phyloP scores from a whole-genome alignment of 2,113 vertebrate genomes.

The Charina bottae region DNA sequence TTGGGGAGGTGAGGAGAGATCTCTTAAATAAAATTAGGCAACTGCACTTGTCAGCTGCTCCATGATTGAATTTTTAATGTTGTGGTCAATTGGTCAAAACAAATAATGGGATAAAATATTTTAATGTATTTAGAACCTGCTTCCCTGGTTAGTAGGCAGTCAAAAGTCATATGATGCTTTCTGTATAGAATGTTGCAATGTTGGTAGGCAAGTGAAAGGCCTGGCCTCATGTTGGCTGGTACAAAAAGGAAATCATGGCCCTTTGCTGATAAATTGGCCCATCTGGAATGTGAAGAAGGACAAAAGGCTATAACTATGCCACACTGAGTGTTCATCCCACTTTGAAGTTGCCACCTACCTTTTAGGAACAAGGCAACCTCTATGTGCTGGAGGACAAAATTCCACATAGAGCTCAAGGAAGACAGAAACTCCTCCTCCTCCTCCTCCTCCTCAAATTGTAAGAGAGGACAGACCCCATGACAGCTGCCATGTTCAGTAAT shows the following conservation, averaged over 20 bases:
- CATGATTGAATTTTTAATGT: constrained; percentile 85
- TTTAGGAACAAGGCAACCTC: neutral
- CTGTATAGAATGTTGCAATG: constrained; percentile 51
- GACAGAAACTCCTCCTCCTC: neutral
- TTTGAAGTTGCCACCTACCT: neutral
- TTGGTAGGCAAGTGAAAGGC: constrained; percentile 39
- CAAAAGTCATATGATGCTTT: constrained; percentile 38
- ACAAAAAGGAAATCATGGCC: neutral
- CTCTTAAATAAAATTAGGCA: constrained; percentile 85
- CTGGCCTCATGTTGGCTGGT: neutral
- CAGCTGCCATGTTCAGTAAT: neutral
- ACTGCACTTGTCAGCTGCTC: constrained; percentile 83
- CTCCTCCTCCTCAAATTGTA: neutral
- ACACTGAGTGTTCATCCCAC: neutral
- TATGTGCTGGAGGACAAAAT: neutral
- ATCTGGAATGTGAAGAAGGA: neutral
- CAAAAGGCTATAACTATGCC: neutral
- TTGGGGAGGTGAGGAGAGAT: constrained; percentile 37
- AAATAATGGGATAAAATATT: constrained; percentile 84
- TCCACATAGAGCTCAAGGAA: neutral
- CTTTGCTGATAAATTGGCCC: neutral
- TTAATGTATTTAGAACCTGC: constrained; percentile 80
- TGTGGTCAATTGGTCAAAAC: constrained; percentile 86
- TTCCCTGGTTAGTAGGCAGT: constrained; percentile 69
- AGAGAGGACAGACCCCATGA: rapidly evolving